A percentile compares a stretch with the other conserved stretches of the same genome.
phyloP scores from a whole-genome alignment of 2,113 vertebrate genomes.

The pig (Sus scrofa) region T2T-Sscrofa CM000820.6:81999001-81999500 shows the following conservation, averaged over 20 bases:
- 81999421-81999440: conserved; percentile 68
- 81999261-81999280: neutral
- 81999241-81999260: neutral
- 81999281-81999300: neutral
- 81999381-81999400: conserved; percentile 62
- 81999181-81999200: neutral
- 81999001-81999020: neutral
- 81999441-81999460: conserved; percentile 80
- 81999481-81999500: conserved; percentile 79
- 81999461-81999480: conserved; percentile 74
- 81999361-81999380: conserved; percentile 36
- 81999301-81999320: neutral
- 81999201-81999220: neutral
- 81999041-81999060: neutral
- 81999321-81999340: conserved; percentile 33
- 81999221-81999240: neutral
- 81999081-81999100: neutral
- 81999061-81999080: neutral
- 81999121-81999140: neutral
- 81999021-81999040: conserved; percentile 1
- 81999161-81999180: neutral
- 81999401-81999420: conserved; percentile 74
- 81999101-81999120: neutral
- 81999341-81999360: conserved; percentile 1
- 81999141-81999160: neutral